Evolutionary conservation across 2,888 invertebrate genomes (phyloP).

Genomic region (Kuschelorhynchus macadamiae): DNA sequence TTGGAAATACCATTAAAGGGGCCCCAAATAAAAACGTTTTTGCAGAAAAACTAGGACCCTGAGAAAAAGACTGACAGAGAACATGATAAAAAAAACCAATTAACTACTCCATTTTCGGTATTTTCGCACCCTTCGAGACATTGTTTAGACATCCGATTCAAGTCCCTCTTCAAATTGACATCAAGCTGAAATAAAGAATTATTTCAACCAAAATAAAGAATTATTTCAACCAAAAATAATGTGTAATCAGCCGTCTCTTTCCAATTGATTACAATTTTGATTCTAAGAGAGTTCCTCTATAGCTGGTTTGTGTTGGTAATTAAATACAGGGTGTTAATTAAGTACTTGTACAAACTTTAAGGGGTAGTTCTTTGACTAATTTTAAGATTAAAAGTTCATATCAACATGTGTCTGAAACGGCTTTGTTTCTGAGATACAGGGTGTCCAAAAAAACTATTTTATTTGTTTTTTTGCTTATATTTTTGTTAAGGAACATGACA

Average conservation of each 20-base stretch:
- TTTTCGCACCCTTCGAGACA: slow-evolving; percentile 45
- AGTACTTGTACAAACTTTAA: too few relatives aligned
- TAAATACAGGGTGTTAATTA: too few relatives aligned
- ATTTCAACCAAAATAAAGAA: slow-evolving; percentile 46
- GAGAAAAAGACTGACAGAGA: slow-evolving; percentile 40
- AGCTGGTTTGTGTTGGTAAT: slow-evolving; percentile 20
- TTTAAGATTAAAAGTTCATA: too few relatives aligned
- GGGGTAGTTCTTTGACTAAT: too few relatives aligned
- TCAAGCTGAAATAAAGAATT: slow-evolving; percentile 41
- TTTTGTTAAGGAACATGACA: too few relatives aligned
- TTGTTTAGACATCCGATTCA: slow-evolving; percentile 46
- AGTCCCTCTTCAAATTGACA: slow-evolving; percentile 47
- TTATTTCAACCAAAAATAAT: slow-evolving; percentile 45
- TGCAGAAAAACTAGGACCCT: slow-evolving; percentile 29
- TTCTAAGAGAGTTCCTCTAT: slow-evolving; percentile 5
- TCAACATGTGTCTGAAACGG: too few relatives aligned
- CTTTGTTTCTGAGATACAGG: too few relatives aligned
- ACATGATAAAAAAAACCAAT: slow-evolving; percentile 47
- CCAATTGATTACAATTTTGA: slow-evolving; percentile 38
- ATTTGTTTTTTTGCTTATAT: too few relatives aligned
- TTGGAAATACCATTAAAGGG: slow-evolving; percentile 40
- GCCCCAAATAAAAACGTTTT: slow-evolving; percentile 38
- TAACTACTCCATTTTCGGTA: slow-evolving; percentile 48
- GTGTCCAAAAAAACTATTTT: too few relatives aligned
- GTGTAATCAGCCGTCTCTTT: slow-evolving; percentile 35